phyloP scores from a whole-genome alignment of 2,797 vertebrate genomes.

The Siniperca undulata region DNA sequence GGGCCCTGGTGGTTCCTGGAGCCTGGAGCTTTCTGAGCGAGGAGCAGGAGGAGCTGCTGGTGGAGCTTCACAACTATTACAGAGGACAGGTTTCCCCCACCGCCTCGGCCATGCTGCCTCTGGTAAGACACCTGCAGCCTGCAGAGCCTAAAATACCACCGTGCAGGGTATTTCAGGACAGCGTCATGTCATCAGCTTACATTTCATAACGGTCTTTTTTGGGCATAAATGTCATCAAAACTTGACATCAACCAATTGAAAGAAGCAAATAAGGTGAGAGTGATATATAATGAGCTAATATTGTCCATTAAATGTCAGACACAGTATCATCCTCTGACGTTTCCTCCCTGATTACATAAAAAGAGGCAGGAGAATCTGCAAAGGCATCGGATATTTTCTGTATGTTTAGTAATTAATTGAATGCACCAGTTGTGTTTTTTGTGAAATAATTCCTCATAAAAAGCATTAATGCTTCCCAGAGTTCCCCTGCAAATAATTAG shows the following conservation, averaged over 20 bases:
- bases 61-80: conserved; percentile 81
- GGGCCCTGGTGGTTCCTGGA: conserved; percentile 67
- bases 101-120: conserved; percentile 79
- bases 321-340: no score
- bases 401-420: background rate
- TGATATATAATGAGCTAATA: background rate
- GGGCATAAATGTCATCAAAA: background rate
- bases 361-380: background rate
- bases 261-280: background rate
- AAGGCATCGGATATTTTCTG: background rate
- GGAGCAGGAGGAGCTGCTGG: conserved; percentile 74
- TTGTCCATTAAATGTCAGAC: background rate
- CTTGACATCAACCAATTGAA: background rate
- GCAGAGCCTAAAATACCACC: background rate
- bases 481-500: no score
- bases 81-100: conserved; percentile 78
- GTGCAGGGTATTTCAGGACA: background rate
- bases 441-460: background rate
- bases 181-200: no score
- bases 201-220: background rate
- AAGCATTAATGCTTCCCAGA: background rate
- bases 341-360: background rate
- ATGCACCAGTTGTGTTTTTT: background rate
- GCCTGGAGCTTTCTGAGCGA: conserved; percentile 67
- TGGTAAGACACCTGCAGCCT: conserved; percentile 76